A percentile compares a stretch with the other conserved stretches of the same genome.
Evolutionary conservation across 1,140 invertebrate species (phyloP).

Genomic region (Drosophila tsacasi): DNA sequence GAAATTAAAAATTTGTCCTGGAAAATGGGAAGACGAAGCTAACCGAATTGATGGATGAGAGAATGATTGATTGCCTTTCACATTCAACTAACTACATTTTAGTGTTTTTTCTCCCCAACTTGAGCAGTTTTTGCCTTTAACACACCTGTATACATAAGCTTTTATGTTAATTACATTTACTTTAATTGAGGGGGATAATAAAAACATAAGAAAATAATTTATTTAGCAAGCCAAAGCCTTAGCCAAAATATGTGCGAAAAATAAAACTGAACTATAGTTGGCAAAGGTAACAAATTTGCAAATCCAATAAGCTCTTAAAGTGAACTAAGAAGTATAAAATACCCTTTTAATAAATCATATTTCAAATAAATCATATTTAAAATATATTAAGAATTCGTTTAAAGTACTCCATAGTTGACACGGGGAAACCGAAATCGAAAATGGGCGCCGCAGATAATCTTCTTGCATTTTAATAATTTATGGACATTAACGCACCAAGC

Average conservation of each 20-base stretch:
- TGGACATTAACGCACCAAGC: conserved; percentile 56
- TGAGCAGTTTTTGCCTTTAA: background rate
- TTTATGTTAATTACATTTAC: background rate
- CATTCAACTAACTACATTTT: background rate
- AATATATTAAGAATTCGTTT: background rate
- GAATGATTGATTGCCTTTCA: background rate
- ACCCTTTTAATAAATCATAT: background rate
- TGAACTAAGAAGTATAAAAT: too few species aligned
- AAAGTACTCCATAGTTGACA: background rate
- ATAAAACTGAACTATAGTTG: background rate
- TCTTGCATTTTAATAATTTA: conserved; percentile 64
- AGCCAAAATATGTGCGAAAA: background rate
- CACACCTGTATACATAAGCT: background rate
- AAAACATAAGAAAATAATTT: background rate
- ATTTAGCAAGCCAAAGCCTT: too few species aligned
- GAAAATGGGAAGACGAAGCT: background rate
- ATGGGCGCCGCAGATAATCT: conserved; percentile 23
- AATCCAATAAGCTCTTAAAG: too few species aligned
- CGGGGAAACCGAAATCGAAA: conserved; percentile 12
- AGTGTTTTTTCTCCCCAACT: background rate
- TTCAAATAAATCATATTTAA: background rate
- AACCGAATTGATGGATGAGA: background rate
- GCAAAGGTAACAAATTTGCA: too few species aligned
- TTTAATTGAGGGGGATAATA: background rate
- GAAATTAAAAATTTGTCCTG: conserved; percentile 8